Conservation (phyloP, 2,888 invertebrate genomes). For the Antitype chi region DNA sequence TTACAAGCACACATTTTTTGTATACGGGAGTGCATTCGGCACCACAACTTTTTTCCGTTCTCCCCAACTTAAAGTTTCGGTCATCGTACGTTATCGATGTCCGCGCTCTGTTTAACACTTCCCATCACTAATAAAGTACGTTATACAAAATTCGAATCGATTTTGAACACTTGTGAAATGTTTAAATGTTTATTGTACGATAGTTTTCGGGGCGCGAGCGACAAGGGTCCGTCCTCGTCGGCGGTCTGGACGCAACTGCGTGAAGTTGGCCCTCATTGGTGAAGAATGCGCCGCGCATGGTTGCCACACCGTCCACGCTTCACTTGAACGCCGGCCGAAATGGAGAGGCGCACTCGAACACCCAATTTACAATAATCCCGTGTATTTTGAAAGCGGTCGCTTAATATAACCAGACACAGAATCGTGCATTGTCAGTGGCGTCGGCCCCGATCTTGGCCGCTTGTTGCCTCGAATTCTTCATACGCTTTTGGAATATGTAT, state of each 20-base stretch:
- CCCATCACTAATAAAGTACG: slow-evolving; percentile 81
- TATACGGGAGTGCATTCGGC: slow-evolving; percentile 85
- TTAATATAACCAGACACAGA: slow-evolving; percentile 88
- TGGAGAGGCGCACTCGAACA: slow-evolving; percentile 78
- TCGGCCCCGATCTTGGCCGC: slow-evolving; percentile 87
- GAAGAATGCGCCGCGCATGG: slow-evolving; percentile 90
- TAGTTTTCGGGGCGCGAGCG: slow-evolving; percentile 79
- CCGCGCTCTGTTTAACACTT: slow-evolving; percentile 71
- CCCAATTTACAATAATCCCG: slow-evolving; percentile 77
- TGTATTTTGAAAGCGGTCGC: slow-evolving; percentile 77
- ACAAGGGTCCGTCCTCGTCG: slow-evolving; percentile 80
- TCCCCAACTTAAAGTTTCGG: slow-evolving; percentile 86
- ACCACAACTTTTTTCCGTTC: slow-evolving; percentile 87
- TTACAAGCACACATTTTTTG: slow-evolving; percentile 88
- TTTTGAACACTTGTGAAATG: slow-evolving; percentile 83
- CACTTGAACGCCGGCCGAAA: slow-evolving; percentile 81
- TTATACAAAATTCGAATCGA: slow-evolving; percentile 74
- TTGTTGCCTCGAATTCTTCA: slow-evolving; percentile 81
- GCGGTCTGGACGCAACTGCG: slow-evolving; percentile 86
- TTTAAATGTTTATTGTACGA: slow-evolving; percentile 87
- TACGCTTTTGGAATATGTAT: slow-evolving; percentile 84
- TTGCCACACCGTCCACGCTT: slow-evolving; percentile 88
- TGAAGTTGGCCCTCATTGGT: slow-evolving; percentile 88
- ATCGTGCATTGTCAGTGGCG: slow-evolving; percentile 89
- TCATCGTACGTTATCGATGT: slow-evolving; percentile 83